Percentiles rank a stretch among this genome's conserved stretches.
These are phyloP conservation scores for Corythornis vintsioides DNA, from an alignment of 2,113 vertebrate species.

Conservation along the genomic window DNA sequence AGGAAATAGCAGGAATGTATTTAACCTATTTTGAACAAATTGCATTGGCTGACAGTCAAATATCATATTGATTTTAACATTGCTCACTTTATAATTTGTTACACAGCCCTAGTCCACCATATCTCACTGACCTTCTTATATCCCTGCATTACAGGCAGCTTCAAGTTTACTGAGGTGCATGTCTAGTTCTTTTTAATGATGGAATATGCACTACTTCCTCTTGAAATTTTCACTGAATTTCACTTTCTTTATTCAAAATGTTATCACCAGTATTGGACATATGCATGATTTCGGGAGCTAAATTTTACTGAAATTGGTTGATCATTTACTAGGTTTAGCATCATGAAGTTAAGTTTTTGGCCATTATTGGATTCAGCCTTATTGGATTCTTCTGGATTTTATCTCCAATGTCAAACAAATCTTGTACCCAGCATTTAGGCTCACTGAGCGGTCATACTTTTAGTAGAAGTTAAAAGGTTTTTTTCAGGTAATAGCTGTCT, in stretches of 20 bases:
- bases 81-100: constrained; percentile 39
- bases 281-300: neutral
- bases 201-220: neutral
- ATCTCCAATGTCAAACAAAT: neutral
- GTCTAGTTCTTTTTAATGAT: neutral
- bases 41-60: constrained; percentile 62
- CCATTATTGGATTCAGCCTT: neutral
- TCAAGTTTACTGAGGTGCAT: neutral
- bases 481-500: neutral
- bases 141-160: neutral
- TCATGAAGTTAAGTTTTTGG: neutral
- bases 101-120: neutral
- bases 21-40: constrained; percentile 62
- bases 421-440: neutral
- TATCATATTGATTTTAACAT: constrained; percentile 62
- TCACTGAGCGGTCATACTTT: neutral
- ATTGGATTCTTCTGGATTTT: accelerated
- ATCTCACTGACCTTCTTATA: constrained; percentile 13
- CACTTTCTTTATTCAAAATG: neutral
- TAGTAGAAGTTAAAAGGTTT: neutral
- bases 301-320: neutral
- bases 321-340: neutral
- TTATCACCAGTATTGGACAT: neutral
- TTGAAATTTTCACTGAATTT: neutral
- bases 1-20: constrained; percentile 44